Evolutionary conservation across 2,113 vertebrate genomes (phyloP).

Genomic region (Chelonoidis abingdonii): DNA sequence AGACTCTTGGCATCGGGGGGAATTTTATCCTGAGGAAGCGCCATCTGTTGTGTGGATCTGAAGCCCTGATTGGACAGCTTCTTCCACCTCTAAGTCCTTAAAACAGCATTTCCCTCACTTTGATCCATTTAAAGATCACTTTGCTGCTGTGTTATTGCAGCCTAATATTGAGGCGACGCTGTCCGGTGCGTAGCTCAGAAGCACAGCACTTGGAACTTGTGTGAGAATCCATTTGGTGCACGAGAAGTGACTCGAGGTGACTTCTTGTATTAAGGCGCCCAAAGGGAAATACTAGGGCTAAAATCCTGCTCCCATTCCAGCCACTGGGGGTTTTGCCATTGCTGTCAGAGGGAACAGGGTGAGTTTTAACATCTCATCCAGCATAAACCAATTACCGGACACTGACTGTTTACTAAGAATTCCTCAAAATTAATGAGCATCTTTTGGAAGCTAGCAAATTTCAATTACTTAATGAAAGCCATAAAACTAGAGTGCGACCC

Average conservation of each 20-base stretch:
- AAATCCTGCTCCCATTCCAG: fast-evolving
- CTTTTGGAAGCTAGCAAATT: slow-evolving; percentile 25
- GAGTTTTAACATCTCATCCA: not conserved
- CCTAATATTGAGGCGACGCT: not conserved
- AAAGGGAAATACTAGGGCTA: fast-evolving
- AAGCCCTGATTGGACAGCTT: not conserved
- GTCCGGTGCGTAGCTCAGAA: not conserved
- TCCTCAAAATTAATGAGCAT: slow-evolving; percentile 7
- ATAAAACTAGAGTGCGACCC: not conserved
- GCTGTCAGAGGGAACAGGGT: not conserved
- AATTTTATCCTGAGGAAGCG: too few relatives aligned
- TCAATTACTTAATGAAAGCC: slow-evolving; percentile 45
- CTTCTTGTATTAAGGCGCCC: fast-evolving
- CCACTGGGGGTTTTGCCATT: fast-evolving
- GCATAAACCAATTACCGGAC: slow-evolving; percentile 17
- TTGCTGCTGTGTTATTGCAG: fast-evolving
- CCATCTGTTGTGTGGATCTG: not conserved
- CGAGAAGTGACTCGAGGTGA: fast-evolving
- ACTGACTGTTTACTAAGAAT: slow-evolving; percentile 18
- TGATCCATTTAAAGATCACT: fast-evolving
- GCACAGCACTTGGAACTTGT: fast-evolving
- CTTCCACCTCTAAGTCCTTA: not conserved
- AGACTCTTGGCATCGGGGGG: not conserved
- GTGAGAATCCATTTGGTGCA: not conserved
- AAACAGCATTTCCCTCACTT: fast-evolving